Evolutionary conservation across 2,113 vertebrate genomes (phyloP).

Genomic region (Anolis sagrei): DNA sequence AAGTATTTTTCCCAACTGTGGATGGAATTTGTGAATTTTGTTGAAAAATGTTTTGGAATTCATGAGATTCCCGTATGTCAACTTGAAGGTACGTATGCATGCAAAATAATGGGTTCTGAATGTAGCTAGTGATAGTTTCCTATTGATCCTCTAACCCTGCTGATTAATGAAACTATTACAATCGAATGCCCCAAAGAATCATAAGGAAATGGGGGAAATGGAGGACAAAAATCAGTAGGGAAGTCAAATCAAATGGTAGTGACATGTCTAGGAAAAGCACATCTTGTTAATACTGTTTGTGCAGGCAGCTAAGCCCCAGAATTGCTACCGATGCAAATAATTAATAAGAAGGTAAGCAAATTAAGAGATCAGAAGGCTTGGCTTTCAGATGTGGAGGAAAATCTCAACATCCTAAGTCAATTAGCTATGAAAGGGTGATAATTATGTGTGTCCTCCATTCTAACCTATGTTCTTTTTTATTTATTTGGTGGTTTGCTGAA

Average conservation of each 20-base stretch:
- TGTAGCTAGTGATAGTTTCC: neutral
- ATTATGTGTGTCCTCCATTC: neutral
- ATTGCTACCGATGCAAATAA: neutral
- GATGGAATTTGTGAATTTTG: no score
- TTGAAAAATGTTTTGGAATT: no score
- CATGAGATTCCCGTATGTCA: no score
- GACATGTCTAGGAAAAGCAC: no score
- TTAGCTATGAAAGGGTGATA: neutral
- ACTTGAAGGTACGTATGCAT: neutral
- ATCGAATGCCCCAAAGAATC: neutral
- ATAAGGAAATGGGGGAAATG: neutral
- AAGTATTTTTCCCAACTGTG: no score
- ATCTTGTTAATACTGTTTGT: neutral
- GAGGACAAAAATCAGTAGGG: neutral
- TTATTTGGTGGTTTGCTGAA: neutral
- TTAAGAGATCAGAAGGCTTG: neutral
- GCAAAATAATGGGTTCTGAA: neutral
- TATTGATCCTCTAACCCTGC: neutral
- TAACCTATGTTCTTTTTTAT: neutral
- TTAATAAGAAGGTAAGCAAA: neutral
- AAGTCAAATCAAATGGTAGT: neutral
- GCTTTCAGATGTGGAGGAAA: neutral
- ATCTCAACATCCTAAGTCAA: neutral
- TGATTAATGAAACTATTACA: no score
- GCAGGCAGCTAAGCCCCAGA: conserved; percentile 3